Conservation (phyloP, 2,113 vertebrate genomes). For the Bos javanicus region DNA sequence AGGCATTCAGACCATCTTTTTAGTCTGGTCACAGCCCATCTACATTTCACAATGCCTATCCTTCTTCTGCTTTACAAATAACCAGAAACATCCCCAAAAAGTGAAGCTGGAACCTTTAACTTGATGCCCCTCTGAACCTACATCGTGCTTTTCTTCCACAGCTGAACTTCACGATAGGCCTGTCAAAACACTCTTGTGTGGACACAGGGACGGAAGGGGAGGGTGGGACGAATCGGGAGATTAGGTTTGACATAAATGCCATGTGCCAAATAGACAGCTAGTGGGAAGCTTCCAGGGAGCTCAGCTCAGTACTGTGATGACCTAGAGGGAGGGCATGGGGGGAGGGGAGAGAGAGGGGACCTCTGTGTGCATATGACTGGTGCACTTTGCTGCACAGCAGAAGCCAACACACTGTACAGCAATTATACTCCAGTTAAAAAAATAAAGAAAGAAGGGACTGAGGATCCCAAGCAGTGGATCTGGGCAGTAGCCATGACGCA, state of each 20-base stretch:
- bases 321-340: not conserved
- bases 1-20: not conserved
- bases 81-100: not conserved
- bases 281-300: not conserved
- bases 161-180: not conserved
- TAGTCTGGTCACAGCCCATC: not conserved
- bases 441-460: not conserved
- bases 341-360: not conserved
- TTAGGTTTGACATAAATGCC: not conserved
- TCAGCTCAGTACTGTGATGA: not conserved
- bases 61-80: not conserved
- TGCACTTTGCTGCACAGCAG: not conserved
- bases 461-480: not conserved
- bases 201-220: not conserved
- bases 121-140: not conserved
- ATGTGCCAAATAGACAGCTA: not conserved
- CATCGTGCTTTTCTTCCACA: not conserved
- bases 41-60: not conserved
- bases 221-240: not conserved
- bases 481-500: not conserved
- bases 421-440: not conserved
- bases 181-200: not conserved
- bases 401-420: not conserved
- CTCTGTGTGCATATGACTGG: not conserved
- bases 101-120: not conserved